Conservation (phyloP, 2,888 invertebrate genomes). For the Gibbula magus region DNA sequence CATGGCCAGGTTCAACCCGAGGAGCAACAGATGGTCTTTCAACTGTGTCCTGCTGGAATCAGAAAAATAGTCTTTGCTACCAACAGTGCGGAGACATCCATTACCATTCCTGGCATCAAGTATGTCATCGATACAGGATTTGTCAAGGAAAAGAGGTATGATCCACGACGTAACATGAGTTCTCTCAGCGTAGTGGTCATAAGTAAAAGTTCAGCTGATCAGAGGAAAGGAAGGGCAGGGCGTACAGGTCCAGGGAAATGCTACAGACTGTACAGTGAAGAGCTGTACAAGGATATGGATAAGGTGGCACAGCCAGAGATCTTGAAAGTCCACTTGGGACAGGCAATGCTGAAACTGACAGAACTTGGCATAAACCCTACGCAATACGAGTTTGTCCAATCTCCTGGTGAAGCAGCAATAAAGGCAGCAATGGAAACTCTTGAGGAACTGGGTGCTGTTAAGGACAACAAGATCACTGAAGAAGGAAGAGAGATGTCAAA, state of each 20-base stretch:
- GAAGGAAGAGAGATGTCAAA: slow-evolving; percentile 67
- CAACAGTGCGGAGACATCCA: slow-evolving; percentile 75
- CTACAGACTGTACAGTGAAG: slow-evolving; percentile 71
- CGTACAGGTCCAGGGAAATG: slow-evolving; percentile 72
- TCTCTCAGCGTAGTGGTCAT: slow-evolving; percentile 60
- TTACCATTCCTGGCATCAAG: slow-evolving; percentile 74
- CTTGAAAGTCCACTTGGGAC: slow-evolving; percentile 64
- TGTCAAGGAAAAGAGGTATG: slow-evolving; percentile 72
- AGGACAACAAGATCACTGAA: slow-evolving; percentile 59
- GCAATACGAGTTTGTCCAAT: slow-evolving; percentile 71
- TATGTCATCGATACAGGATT: slow-evolving; percentile 75
- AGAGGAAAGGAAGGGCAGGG: slow-evolving; percentile 75
- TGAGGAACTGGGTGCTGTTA: slow-evolving; percentile 62
- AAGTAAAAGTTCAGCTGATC: slow-evolving; percentile 73
- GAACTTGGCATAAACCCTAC: slow-evolving; percentile 66
- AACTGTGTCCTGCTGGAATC: slow-evolving; percentile 44
- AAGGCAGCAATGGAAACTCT: slow-evolving; percentile 59
- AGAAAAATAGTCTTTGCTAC: slow-evolving; percentile 75
- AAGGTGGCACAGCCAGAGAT: slow-evolving; percentile 71
- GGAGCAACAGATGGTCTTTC: slow-evolving; percentile 71
- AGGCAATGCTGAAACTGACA: slow-evolving; percentile 68
- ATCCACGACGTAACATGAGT: slow-evolving; percentile 66
- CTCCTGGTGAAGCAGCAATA: slow-evolving; percentile 62
- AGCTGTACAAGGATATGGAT: slow-evolving; percentile 66
- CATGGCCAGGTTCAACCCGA: slow-evolving; percentile 69